phyloP scores from a whole-genome alignment of 2,888 invertebrate genomes.

The Melolontha melolontha region DNA sequence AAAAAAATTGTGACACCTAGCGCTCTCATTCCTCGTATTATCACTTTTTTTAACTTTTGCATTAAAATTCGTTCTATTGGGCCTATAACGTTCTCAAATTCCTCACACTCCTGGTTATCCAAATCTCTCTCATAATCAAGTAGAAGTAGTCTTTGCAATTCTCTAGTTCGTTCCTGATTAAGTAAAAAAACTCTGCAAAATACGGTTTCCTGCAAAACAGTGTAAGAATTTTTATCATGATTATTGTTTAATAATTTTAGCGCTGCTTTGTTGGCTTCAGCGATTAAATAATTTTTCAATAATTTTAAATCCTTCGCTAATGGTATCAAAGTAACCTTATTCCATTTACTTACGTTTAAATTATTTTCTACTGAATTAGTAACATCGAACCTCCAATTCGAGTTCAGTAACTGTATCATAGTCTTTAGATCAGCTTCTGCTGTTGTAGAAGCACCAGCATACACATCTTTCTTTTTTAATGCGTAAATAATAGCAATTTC shows the following conservation, averaged over 20 bases:
- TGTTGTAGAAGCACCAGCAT: conserved; percentile 23
- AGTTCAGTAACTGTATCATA: conserved; percentile 47
- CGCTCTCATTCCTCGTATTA: conserved; percentile 51
- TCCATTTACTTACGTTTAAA: conserved; percentile 42
- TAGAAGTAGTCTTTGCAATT: conserved; percentile 48
- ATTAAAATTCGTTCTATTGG: conserved; percentile 51
- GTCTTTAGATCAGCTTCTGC: conserved; percentile 49
- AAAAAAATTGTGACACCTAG: conserved; percentile 52
- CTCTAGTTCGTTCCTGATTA: conserved; percentile 51
- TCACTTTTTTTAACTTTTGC: conserved; percentile 50
- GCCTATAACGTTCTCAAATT: conserved; percentile 47
- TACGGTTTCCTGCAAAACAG: conserved; percentile 46
- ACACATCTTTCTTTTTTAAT: conserved; percentile 45
- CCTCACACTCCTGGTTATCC: conserved; percentile 45
- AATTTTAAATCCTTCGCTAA: conserved; percentile 49
- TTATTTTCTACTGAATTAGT: conserved; percentile 46
- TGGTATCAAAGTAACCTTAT: conserved; percentile 47
- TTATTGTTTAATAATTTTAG: conserved; percentile 36
- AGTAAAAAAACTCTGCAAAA: conserved; percentile 51
- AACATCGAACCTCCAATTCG: conserved; percentile 47
- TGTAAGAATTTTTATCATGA: conserved; percentile 42
- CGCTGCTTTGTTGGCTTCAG: conserved; percentile 27
- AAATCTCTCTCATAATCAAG: conserved; percentile 40
- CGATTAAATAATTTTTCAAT: conserved; percentile 45
- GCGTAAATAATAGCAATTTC: conserved; percentile 48